phyloP scores from a whole-genome alignment of 2,797 vertebrate species.

The Chrosomus eos region DNA sequence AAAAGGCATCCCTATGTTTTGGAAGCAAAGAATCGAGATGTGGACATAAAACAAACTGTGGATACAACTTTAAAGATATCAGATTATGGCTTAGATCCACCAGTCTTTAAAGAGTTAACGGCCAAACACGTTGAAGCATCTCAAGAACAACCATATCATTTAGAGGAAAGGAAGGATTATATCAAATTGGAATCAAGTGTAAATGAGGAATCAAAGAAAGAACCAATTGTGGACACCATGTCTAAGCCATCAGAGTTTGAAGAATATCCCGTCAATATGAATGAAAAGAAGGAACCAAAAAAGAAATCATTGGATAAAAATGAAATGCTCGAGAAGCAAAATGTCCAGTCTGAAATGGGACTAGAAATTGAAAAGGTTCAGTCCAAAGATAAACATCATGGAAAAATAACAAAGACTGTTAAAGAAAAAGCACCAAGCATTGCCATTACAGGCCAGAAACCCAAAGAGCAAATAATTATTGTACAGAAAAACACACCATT shows the following conservation, averaged over 20 bases:
- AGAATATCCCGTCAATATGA: neutral
- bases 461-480: constrained; percentile 36
- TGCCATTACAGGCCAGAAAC: constrained; percentile 22
- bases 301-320: constrained; percentile 8
- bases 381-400: constrained; percentile 18
- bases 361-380: neutral
- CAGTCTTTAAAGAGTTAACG: constrained; percentile 5
- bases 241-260: neutral
- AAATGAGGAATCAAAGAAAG: neutral
- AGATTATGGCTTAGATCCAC: neutral
- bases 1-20: constrained; percentile 1
- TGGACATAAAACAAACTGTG: constrained; percentile 7
- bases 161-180: neutral
- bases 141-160: neutral
- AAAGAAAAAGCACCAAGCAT: constrained; percentile 19
- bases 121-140: neutral
- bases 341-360: constrained; percentile 3
- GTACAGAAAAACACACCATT: neutral
- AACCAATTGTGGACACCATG: neutral
- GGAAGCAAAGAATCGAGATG: constrained; percentile 2
- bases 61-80: constrained; percentile 2
- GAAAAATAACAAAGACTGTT: constrained; percentile 32
- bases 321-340: constrained; percentile 49
- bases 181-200: neutral
- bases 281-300: constrained; percentile 34